Base-by-base conservation (phyloP, 2,888 invertebrate species). In the Onthophagus sagittarius region DNA sequence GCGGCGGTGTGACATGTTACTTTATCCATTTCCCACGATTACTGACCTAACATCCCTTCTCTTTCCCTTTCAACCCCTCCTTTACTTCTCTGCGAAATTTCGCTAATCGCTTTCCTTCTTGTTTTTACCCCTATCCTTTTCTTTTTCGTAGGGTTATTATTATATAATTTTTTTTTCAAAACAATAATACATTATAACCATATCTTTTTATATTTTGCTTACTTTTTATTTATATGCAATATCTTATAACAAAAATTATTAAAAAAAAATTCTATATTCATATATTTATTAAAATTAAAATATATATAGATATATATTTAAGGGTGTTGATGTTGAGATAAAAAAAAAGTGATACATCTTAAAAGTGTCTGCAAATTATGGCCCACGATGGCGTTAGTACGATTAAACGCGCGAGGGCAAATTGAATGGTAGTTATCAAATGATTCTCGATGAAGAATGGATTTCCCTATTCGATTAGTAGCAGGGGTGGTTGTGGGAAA, bases 1-100 rank as follows among this genome's bases (percentile, higher is more conserved):
- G 79, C 79, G 77, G 77, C 76, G 79, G 79, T 79, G 79, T 78
- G 79, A 79, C 78, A 77, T 73, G 72, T 75, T 75, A 74, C 75
- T 75, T 75, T 75, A 72, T 73, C 72, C 72, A 75, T 76, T 79
- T 79, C 79, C 79, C 79, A 79, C 79, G 79, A 76, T 75, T 74
- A 72, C 77, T 72, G 72, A 74, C 76, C 67, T 74, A 75, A 75
- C 77, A 77, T 75, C 75, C 73, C 77, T 53, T 11, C 11, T 53
- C 76, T 75, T 64, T 65, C 69, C 76, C 72, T 72, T 72, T 71
- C 73, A 73, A 69, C 70, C 73, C 62, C 65, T 31, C 67, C 67
- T 23, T 23, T 23, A 23, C 23, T 23, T 23, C 23, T 23, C 23
- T 67, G 13, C 67, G 67, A 67, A 67, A 67, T 67, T 67, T 67